Evolutionary conservation across 1,140 invertebrate genomes (phyloP).

Genomic region (Microplitis demolitor): DNA sequence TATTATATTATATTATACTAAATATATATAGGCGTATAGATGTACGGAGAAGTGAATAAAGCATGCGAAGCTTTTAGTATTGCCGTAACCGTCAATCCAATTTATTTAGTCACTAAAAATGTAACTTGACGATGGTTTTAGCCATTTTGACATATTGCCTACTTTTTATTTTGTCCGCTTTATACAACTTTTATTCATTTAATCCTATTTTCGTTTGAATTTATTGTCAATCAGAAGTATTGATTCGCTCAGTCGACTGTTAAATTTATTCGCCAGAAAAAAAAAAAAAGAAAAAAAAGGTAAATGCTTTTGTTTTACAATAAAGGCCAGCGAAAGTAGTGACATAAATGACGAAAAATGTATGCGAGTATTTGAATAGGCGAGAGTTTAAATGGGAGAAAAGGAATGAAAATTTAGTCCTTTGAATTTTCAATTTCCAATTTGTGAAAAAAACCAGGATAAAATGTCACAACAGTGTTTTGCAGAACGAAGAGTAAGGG

Average conservation of each 20-base stretch:
- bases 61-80: constrained; percentile 12
- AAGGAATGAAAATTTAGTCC: background rate
- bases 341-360: background rate
- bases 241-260: too few species aligned
- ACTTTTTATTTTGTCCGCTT: background rate
- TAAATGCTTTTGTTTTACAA: too few species aligned
- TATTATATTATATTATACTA: too few species aligned
- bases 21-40: too few species aligned
- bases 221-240: too few species aligned
- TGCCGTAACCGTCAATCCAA: constrained; percentile 3
- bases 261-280: too few species aligned
- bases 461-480: constrained; percentile 11
- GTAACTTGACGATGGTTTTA: background rate
- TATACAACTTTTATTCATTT: background rate
- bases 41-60: background rate
- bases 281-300: too few species aligned
- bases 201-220: background rate
- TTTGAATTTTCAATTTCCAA: constrained; percentile 23
- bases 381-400: background rate
- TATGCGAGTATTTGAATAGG: too few species aligned
- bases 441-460: background rate
- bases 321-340: too few species aligned
- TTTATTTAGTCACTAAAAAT: constrained; percentile 17
- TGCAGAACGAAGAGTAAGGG: background rate
- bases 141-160: background rate